Conservation (phyloP, 2,797 vertebrate genomes). For the Platalea minor region DNA sequence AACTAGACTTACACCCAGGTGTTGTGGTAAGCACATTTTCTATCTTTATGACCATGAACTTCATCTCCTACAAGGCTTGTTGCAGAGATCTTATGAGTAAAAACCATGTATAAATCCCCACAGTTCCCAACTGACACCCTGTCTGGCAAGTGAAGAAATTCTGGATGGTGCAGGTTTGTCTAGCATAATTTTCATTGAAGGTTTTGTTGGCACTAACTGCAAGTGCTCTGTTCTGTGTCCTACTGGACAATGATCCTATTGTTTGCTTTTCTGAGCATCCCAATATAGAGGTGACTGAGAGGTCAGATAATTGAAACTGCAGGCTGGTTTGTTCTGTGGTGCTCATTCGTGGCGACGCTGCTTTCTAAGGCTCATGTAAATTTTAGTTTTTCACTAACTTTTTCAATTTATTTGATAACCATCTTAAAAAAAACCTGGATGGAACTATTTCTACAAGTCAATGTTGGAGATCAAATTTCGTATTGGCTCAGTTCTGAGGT, state of each 20-base stretch:
- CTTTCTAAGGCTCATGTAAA: neutral
- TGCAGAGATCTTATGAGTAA: neutral
- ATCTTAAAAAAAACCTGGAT: neutral
- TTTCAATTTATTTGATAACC: neutral
- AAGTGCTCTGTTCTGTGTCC: neutral
- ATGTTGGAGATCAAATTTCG: rapidly evolving
- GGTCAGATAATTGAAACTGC: neutral
- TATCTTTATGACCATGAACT: rapidly evolving
- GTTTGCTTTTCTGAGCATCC: neutral
- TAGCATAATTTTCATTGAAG: neutral
- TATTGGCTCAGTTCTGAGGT: neutral
- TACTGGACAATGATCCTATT: neutral
- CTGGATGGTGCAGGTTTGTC: neutral
- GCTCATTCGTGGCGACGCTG: rapidly evolving
- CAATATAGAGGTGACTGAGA: neutral
- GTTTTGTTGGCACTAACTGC: neutral
- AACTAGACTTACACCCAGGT: neutral
- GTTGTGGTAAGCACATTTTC: neutral
- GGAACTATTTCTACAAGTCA: neutral
- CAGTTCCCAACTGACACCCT: neutral
- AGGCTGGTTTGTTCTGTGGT: neutral
- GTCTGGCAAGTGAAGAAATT: neutral
- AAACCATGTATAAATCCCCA: neutral
- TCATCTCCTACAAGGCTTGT: neutral
- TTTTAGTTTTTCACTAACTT: neutral